These are phyloP conservation scores for Coilia nasus DNA, from an alignment of 2,797 vertebrate genomes.

Conservation along the genomic window DNA sequence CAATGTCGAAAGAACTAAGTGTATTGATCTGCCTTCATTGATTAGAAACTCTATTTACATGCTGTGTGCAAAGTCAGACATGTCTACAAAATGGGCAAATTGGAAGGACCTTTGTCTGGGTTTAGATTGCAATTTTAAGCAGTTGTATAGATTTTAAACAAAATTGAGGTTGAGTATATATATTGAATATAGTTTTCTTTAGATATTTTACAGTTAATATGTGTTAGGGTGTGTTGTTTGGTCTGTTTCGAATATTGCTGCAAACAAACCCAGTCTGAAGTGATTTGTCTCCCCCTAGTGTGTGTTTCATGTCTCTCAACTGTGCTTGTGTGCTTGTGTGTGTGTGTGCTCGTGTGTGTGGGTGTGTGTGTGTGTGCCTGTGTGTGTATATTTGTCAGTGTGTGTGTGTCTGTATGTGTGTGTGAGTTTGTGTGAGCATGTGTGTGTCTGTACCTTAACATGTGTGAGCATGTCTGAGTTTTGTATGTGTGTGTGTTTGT, in stretches of 20 bases:
- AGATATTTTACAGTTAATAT: background rate
- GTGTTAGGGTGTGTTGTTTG: background rate
- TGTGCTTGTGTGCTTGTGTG: no score
- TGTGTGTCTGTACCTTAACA: no score
- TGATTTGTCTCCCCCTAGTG: constrained; percentile 63
- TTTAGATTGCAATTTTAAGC: background rate
- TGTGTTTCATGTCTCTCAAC: no score
- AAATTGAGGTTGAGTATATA: no score
- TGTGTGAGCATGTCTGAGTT: background rate
- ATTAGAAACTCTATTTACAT: background rate
- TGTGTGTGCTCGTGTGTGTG: no score
- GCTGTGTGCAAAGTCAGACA: background rate
- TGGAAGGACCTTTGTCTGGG: background rate
- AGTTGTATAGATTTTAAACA: background rate
- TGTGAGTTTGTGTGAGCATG: background rate
- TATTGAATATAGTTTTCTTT: background rate
- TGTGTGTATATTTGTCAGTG: background rate
- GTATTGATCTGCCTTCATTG: background rate
- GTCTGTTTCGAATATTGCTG: background rate
- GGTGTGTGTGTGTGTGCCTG: no score
- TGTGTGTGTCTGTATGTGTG: background rate
- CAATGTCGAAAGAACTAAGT: background rate
- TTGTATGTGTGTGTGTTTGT: no score
- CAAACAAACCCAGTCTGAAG: background rate
- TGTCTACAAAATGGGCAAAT: background rate